Conservation (phyloP, 2,888 invertebrate species). For the Latrodectus elegans region DNA sequence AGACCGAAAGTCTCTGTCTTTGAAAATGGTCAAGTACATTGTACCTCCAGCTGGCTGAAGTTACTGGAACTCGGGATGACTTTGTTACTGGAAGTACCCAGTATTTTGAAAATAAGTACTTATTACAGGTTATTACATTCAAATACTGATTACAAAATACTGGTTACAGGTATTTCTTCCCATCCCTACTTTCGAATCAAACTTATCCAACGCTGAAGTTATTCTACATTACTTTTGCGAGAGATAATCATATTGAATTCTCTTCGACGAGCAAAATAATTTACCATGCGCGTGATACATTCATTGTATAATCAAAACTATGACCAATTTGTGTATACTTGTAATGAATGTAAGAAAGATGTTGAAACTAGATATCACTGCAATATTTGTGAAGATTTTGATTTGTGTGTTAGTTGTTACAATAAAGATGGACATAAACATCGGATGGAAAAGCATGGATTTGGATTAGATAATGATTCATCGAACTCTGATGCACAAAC, state of each 20-base stretch:
- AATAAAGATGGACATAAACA: conserved; percentile 95
- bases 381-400: conserved; percentile 98
- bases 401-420: conserved; percentile 95
- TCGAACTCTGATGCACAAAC: conserved; percentile 13
- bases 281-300: conserved; percentile 97
- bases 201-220: no score
- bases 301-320: conserved; percentile 98
- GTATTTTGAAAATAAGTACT: no score
- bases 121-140: no score
- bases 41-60: no score
- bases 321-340: conserved; percentile 90
- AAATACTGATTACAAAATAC: no score
- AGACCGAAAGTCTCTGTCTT: no score
- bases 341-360: conserved; percentile 96
- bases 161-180: no score
- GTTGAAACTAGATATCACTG: conserved; percentile 98
- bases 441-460: conserved; percentile 96
- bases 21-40: no score
- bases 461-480: conserved; percentile 78
- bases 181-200: no score
- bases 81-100: no score
- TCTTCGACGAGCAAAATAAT: conserved; percentile 93
- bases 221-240: conserved; percentile 86
- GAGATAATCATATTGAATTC: conserved; percentile 99
- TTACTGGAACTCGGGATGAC: no score